Percentiles rank a stretch among this genome's conserved stretches.
These are phyloP conservation scores for Drusus annulatus DNA, from an alignment of 1,140 invertebrate genomes.

Conservation along the genomic window DNA sequence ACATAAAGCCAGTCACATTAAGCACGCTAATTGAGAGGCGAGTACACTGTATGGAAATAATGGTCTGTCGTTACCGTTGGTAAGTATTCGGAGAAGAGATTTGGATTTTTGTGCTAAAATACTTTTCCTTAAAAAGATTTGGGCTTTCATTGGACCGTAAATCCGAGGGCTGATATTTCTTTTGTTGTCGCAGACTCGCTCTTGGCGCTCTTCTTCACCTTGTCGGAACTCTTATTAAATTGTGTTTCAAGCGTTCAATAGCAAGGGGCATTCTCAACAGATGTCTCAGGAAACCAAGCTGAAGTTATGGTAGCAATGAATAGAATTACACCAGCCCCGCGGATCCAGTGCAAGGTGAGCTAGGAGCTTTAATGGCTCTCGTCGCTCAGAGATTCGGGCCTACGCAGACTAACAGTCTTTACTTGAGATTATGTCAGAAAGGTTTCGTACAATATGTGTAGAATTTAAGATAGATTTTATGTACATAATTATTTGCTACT, in stretches of 20 bases:
- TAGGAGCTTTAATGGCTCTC: slow-evolving; percentile 36
- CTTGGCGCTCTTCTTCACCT: not conserved
- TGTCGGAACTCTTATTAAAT: slow-evolving; percentile 48
- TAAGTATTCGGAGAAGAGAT: not conserved
- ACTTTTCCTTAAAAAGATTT: not conserved
- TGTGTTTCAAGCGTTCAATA: slow-evolving; percentile 44
- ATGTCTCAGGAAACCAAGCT: slow-evolving; percentile 35
- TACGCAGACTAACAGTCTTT: not conserved
- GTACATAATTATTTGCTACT: too few species aligned
- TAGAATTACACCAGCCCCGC: slow-evolving; percentile 42
- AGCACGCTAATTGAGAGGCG: slow-evolving; percentile 5
- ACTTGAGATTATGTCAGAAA: too few species aligned
- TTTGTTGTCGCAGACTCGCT: slow-evolving; percentile 11
- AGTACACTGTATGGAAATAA: slow-evolving; percentile 1
- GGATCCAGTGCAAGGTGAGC: not conserved
- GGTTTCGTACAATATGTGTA: too few species aligned
- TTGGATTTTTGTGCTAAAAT: not conserved
- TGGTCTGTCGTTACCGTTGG: not conserved
- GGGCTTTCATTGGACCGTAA: not conserved
- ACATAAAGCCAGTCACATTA: not conserved
- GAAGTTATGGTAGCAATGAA: slow-evolving; percentile 49
- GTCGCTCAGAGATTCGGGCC: slow-evolving; percentile 1
- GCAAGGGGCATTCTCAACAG: slow-evolving; percentile 35
- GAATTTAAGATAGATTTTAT: too few species aligned
- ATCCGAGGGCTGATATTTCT: slow-evolving; percentile 10